Conservation (phyloP, 2,113 vertebrate species). For the Podarcis cretensis region DNA sequence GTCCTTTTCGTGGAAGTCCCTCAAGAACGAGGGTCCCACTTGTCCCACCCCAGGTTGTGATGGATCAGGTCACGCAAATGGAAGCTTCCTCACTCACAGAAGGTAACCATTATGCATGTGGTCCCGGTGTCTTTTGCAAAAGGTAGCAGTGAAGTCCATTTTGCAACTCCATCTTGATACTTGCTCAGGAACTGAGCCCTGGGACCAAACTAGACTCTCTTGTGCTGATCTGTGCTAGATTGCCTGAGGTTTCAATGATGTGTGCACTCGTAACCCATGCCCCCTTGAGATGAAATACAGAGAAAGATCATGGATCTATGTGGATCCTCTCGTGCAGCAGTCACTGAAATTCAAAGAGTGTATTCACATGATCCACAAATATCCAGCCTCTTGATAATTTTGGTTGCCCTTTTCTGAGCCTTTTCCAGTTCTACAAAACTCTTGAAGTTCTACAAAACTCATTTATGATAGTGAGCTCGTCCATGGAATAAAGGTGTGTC, state of each 20-base stretch:
- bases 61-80: conserved; percentile 94
- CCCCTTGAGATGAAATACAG: not conserved
- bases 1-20: conserved; percentile 94
- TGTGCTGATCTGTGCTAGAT: not conserved
- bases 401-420: too few relatives aligned
- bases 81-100: conserved; percentile 98
- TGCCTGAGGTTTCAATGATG: not conserved
- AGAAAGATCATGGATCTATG: not conserved
- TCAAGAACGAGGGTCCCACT: conserved; percentile 93
- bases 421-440: too few relatives aligned
- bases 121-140: fast-evolving
- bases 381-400: too few relatives aligned
- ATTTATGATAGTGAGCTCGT: not conserved
- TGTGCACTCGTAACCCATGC: not conserved
- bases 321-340: not conserved
- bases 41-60: conserved; percentile 96
- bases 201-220: not conserved
- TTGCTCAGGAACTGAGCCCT: fast-evolving
- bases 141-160: not conserved
- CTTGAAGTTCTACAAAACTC: too few relatives aligned
- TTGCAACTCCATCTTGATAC: not conserved
- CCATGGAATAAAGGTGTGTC: not conserved
- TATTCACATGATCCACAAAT: not conserved
- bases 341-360: not conserved
- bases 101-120: conserved; percentile 76